Percentiles rank a stretch among this genome's conserved stretches.
Evolutionary conservation across 2,888 invertebrate species (phyloP).

Genomic region (Plebejus melissa): DNA sequence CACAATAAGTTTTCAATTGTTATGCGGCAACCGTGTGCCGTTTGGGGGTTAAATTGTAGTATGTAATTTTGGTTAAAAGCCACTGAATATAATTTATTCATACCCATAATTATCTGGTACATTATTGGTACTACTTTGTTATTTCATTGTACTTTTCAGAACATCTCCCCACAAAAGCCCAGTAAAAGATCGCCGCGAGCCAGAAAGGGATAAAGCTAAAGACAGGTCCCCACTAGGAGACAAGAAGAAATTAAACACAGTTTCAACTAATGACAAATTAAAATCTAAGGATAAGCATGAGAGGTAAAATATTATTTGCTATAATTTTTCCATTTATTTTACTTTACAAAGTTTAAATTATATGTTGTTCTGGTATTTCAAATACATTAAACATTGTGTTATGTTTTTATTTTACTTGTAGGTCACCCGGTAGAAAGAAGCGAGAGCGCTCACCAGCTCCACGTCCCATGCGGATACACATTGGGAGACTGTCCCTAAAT

Average conservation of each 20-base stretch:
- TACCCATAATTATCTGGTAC: background rate
- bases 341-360: no score
- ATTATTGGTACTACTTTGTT: background rate
- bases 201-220: conserved; percentile 65
- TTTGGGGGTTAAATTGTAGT: no score
- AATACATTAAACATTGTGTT: no score
- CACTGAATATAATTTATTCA: no score
- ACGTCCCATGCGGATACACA: conserved; percentile 94
- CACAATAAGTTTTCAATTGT: no score
- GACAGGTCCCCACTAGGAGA: conserved; percentile 68
- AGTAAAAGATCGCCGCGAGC: conserved; percentile 68
- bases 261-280: conserved; percentile 59
- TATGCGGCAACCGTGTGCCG: no score
- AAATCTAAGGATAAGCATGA: conserved; percentile 71
- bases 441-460: conserved; percentile 94
- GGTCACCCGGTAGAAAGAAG: conserved; percentile 82
- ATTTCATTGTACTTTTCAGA: conserved; percentile 43
- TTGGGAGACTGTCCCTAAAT: conserved; percentile 94
- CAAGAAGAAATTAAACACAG: conserved; percentile 61
- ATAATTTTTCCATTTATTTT: no score
- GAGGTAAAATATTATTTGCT: conserved; percentile 44
- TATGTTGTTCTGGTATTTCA: no score
- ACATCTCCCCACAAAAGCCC: conserved; percentile 71
- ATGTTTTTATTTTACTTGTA: conserved; percentile 38
- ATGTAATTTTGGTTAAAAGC: no score